Evolutionary conservation across 2,113 vertebrate species (phyloP).

Genomic region (Syngnathus floridae): DNA sequence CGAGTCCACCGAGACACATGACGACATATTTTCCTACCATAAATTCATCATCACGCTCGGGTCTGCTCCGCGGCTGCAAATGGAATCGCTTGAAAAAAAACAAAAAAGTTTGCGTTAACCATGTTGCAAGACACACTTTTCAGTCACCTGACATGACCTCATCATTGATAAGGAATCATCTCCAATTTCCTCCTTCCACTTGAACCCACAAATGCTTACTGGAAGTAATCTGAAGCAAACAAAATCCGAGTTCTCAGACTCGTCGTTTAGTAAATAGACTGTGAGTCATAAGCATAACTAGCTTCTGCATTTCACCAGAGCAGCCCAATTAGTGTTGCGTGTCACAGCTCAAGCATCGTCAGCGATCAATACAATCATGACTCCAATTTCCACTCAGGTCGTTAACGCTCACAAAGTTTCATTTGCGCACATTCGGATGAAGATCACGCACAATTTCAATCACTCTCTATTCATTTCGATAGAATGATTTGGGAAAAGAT

Average conservation of each 20-base stretch:
- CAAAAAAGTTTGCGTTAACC: no score
- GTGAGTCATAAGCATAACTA: conserved; percentile 38
- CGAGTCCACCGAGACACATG: conserved; percentile 29
- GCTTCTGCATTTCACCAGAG: conserved; percentile 35
- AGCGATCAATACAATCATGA: conserved; percentile 57
- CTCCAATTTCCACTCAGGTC: conserved; percentile 45
- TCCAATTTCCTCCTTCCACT: conserved; percentile 6
- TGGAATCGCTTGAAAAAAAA: no score
- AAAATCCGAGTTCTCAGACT: conserved; percentile 1
- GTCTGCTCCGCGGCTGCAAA: no score
- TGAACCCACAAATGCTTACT: not conserved
- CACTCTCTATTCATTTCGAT: conserved; percentile 3
- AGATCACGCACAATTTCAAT: conserved; percentile 14
- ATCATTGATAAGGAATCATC: conserved; percentile 4
- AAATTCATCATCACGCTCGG: not conserved
- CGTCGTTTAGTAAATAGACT: conserved; percentile 29
- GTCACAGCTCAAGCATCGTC: conserved; percentile 47
- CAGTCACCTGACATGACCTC: conserved; percentile 10
- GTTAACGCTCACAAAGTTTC: conserved; percentile 38
- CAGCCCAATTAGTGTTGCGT: conserved; percentile 47
- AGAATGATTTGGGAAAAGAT: conserved; percentile 16
- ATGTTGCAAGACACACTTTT: not conserved
- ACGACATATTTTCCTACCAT: conserved; percentile 9
- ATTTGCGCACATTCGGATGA: conserved; percentile 23
- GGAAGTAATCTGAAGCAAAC: not conserved